Evolutionary conservation across 2,797 vertebrate species (phyloP), one percentile per base, ranked within the genome.

Genomic region (Synaphobranchus kaupii): DNA sequence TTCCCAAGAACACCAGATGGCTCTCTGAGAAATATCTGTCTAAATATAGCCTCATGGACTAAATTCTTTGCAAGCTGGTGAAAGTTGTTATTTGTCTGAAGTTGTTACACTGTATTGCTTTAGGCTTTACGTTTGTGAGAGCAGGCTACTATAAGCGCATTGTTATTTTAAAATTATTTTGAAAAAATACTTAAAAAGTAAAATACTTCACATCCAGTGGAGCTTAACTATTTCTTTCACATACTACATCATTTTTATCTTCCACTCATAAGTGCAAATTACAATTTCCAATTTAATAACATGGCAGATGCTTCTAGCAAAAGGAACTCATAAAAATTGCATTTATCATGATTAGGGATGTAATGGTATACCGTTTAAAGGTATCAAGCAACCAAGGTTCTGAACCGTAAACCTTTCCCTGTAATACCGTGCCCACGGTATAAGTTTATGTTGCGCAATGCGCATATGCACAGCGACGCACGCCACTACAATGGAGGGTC

Each of bases 11-110:
- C 52, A 9, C 50, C 47, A 83, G 50, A 52, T 83, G 81, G 47
- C 81, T 83, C 81, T 83, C 81, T 20, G 34, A 13, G 73, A 76
- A 76, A 73, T 39, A 10, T 73, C 31, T 73, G 17, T 47, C 73
- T 34, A 83, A 54, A 56, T 83, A 54, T 56, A 83, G 81, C 52
- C 31, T 54, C n/a, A 47, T 48, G 81, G 47, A 48, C 80, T 4
- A 52, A 83, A n/a, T n/a, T 31, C 13, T 73, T 78, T 78, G 15
- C 4, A 39, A 78, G 73, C 39, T 52, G 31, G 52, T 52, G 13
- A n/a, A 47, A 83, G 15, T 12, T 12, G 3, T 63, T 58, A 39
- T 3, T 31, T 58, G 31, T 25, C 13, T 31, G 56, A 73, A 84
- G 68, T 84, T 28, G 39, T 39, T 25, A 28, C 44, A 20, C 58